Evolutionary conservation across 2,888 invertebrate species (phyloP).

Genomic region (Asteroscopus sphinx): DNA sequence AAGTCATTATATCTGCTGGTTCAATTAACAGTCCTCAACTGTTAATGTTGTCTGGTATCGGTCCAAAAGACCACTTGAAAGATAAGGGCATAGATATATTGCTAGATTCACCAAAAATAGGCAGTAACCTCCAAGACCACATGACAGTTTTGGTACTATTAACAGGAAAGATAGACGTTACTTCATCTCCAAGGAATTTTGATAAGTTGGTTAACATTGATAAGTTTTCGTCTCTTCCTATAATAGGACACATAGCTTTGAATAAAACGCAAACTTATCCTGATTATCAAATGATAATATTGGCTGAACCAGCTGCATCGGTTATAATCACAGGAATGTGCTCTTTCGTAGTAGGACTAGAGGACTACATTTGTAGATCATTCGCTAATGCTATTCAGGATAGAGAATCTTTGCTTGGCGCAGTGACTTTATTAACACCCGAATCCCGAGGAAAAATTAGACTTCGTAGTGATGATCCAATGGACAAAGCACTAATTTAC

Average conservation of each 20-base stretch:
- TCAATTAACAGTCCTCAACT: too few species aligned
- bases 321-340: slow-evolving; percentile 56
- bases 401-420: slow-evolving; percentile 46
- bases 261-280: slow-evolving; percentile 63
- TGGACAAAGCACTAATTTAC: slow-evolving; percentile 56
- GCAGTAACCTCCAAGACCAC: slow-evolving; percentile 71
- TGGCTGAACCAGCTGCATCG: slow-evolving; percentile 57
- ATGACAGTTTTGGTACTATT: slow-evolving; percentile 55
- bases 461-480: slow-evolving; percentile 61
- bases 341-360: slow-evolving; percentile 33
- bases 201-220: slow-evolving; percentile 47
- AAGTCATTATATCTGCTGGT: too few species aligned
- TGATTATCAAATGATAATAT: slow-evolving; percentile 66
- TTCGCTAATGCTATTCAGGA: slow-evolving; percentile 47
- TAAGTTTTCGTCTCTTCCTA: slow-evolving; percentile 59
- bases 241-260: slow-evolving; percentile 64
- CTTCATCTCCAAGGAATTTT: slow-evolving; percentile 51
- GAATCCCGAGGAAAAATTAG: slow-evolving; percentile 65
- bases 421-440: slow-evolving; percentile 62
- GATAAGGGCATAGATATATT: slow-evolving; percentile 63
- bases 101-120: slow-evolving; percentile 68
- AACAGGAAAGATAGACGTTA: slow-evolving; percentile 45
- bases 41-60: slow-evolving; percentile 46
- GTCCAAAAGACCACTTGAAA: slow-evolving; percentile 68
- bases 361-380: slow-evolving; percentile 57